A percentile compares a stretch with the other conserved stretches of the same genome.
phyloP scores from a whole-genome alignment of 2,888 invertebrate species.

The Liodrosophila aerea region DNA sequence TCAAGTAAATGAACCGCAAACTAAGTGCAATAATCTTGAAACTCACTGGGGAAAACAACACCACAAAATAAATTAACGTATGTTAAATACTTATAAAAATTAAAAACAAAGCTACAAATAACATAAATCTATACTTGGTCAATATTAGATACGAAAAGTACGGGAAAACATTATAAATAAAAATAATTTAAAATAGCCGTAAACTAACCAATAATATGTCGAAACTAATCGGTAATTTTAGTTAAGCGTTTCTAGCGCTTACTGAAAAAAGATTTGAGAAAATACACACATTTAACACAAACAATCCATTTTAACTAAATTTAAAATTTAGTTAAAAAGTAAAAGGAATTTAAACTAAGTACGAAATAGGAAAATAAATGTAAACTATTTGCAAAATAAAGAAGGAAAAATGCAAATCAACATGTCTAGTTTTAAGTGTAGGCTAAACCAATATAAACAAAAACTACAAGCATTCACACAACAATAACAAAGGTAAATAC shows the following conservation, averaged over 20 bases:
- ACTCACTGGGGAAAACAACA: slow-evolving; percentile 81
- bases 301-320: slow-evolving; percentile 68
- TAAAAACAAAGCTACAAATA: slow-evolving; percentile 44
- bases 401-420: slow-evolving; percentile 25
- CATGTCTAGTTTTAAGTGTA: slow-evolving; percentile 49
- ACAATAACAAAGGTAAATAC: slow-evolving; percentile 11
- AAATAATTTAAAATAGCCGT: slow-evolving; percentile 2
- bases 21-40: slow-evolving; percentile 51
- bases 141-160: slow-evolving; percentile 46
- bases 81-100: slow-evolving; percentile 52
- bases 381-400: slow-evolving; percentile 66
- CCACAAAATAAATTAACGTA: slow-evolving; percentile 65
- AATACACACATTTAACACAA: slow-evolving; percentile 19
- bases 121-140: slow-evolving; percentile 39
- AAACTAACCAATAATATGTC: slow-evolving; percentile 28
- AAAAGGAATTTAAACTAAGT: slow-evolving; percentile 45
- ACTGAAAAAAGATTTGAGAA: slow-evolving; percentile 43
- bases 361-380: slow-evolving; percentile 51
- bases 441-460: slow-evolving; percentile 55
- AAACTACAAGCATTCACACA: slow-evolving; percentile 55
- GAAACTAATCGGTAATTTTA: slow-evolving; percentile 45
- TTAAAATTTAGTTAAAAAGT: slow-evolving; percentile 62
- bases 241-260: slow-evolving; percentile 54
- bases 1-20: slow-evolving; percentile 40
- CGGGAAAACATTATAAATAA: slow-evolving; percentile 23